Evolutionary conservation across 2,113 vertebrate species (phyloP).

Genomic region (Martes martes): DNA sequence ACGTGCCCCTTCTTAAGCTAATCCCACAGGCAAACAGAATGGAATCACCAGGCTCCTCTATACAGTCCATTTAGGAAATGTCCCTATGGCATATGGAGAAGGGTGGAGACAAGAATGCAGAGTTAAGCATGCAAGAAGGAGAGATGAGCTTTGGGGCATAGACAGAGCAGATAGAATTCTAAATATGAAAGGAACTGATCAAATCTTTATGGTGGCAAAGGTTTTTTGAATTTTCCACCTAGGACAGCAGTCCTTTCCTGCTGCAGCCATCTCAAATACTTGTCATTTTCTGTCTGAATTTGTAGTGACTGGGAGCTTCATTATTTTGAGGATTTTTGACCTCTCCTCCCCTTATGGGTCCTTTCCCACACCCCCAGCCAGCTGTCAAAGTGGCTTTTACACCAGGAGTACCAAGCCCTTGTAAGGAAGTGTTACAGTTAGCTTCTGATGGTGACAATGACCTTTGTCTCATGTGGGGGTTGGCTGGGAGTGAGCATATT

Average conservation of each 20-base stretch:
- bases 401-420: neutral
- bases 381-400: neutral
- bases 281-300: neutral
- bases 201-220: neutral
- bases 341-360: neutral
- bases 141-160: neutral
- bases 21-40: neutral
- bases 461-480: no score
- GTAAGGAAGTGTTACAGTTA: neutral
- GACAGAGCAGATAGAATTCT: neutral
- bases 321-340: neutral
- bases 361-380: neutral
- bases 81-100: rapidly evolving
- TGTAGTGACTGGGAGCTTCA: neutral
- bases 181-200: neutral
- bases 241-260: neutral
- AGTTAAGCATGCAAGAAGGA: neutral
- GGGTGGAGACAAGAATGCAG: neutral
- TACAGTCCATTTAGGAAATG: neutral
- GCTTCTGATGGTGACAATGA: neutral
- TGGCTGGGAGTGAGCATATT: neutral
- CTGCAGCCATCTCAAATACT: neutral
- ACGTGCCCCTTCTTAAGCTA: neutral
- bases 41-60: neutral
- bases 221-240: neutral